Percentiles rank a stretch among this genome's conserved stretches.
Conservation (phyloP, 2,888 invertebrate species). For the Hydropsyche betteni region DNA sequence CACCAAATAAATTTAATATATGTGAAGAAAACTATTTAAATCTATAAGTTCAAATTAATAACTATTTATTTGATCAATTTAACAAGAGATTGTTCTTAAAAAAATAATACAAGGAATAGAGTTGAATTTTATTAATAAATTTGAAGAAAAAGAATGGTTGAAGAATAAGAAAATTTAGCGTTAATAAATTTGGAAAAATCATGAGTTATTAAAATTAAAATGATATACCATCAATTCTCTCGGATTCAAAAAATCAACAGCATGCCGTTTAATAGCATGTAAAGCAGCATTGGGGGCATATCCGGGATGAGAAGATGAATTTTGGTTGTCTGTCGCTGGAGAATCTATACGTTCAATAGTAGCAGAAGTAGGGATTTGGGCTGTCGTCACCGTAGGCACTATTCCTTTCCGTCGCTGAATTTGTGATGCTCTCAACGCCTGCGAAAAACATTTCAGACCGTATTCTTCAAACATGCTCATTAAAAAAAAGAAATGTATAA, state of each 20-base stretch:
- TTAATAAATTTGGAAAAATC: too few relatives aligned
- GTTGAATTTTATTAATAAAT: too few relatives aligned
- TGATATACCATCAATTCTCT: conserved; percentile 84
- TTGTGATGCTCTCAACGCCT: conserved; percentile 71
- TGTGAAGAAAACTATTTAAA: conserved; percentile 2
- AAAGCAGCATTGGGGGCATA: conserved; percentile 96
- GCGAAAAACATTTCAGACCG: conserved; percentile 42
- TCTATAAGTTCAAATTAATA: too few relatives aligned
- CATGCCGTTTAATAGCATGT: conserved; percentile 96
- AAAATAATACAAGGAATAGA: too few relatives aligned
- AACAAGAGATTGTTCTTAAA: too few relatives aligned
- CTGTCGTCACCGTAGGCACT: conserved; percentile 53
- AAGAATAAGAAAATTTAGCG: too few relatives aligned
- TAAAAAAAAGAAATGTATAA: too few relatives aligned
- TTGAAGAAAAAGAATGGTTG: too few relatives aligned
- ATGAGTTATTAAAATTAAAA: background rate
- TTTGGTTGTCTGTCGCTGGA: conserved; percentile 7
- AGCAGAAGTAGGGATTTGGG: conserved; percentile 50
- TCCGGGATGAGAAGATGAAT: conserved; percentile 65
- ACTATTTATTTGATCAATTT: too few relatives aligned
- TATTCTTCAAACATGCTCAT: background rate
- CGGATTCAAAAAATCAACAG: conserved; percentile 87
- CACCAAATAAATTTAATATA: conserved; percentile 55
- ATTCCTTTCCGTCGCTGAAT: conserved; percentile 71
- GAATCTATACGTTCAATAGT: conserved; percentile 43